A percentile compares a stretch with the other conserved stretches of the same genome.
Evolutionary conservation across 2,888 invertebrate genomes (phyloP).

Genomic region (Petrophora chlorosata): DNA sequence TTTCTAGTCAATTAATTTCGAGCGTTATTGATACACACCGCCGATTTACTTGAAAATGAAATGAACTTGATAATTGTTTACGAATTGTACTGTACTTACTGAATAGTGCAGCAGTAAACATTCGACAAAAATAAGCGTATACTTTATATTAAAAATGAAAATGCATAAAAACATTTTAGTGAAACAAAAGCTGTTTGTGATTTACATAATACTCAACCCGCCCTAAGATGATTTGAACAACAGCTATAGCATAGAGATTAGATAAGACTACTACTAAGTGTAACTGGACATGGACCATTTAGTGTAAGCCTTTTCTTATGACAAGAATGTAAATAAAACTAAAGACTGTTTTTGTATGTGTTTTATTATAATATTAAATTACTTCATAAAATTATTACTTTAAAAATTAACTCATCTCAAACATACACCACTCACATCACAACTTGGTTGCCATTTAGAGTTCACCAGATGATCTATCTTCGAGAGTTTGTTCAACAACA

Average conservation of each 20-base stretch:
- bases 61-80: conserved; percentile 27
- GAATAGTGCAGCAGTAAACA: conserved; percentile 42
- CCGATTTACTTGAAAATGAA: conserved; percentile 18
- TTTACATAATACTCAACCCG: conserved; percentile 67
- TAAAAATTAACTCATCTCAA: conserved; percentile 39
- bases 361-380: conserved; percentile 66
- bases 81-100: conserved; percentile 24
- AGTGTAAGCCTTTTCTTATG: conserved; percentile 54
- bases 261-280: conserved; percentile 40
- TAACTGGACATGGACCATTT: conserved; percentile 47
- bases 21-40: conserved; percentile 27
- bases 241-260: conserved; percentile 51
- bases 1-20: conserved; percentile 47
- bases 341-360: conserved; percentile 60
- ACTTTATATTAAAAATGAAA: too few relatives aligned
- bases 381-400: conserved; percentile 65
- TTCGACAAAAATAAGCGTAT: conserved; percentile 17
- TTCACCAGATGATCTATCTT: neutral
- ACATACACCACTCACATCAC: conserved; percentile 37
- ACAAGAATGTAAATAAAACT: conserved; percentile 74
- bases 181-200: conserved; percentile 64
- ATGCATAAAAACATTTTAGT: conserved; percentile 33
- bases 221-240: conserved; percentile 56
- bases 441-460: conserved; percentile 32
- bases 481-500: conserved; percentile 5